Evolutionary conservation across 2,113 vertebrate species (phyloP), one percentile per base, ranked within the genome.

Genomic region (Cervus canadensis): DNA sequence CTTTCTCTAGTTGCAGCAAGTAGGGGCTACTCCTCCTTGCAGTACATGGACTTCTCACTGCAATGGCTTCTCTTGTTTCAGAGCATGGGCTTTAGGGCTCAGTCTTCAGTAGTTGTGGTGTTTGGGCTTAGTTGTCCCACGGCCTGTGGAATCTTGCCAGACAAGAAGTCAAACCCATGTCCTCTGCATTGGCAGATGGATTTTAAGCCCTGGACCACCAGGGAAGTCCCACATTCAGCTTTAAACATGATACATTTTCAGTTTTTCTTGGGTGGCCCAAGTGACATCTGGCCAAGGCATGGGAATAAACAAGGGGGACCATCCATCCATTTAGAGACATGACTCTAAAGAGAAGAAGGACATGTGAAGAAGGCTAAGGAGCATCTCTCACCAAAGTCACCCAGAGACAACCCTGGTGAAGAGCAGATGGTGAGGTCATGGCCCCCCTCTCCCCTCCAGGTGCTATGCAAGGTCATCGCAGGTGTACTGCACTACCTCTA

Each of bases 401-500:
- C 28, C 15, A 6, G 78, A 33, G 26, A 50, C 45, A 50, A 5
- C 28, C 45, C 45, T 5, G 36, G 28, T 19, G 16, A 11, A 50
- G 45, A 81, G 45, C 78, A 30, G 28, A 6, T 3, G 78, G 28
- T 50, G 45, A 50, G 28, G 5, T 81, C 45, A 1, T 5, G 78
- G 28, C 45, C 17, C 76, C 26, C 26, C 8, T 71, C 6, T 56
- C 16, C 28, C 71, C 40, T 36, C 8, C 79, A 98, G 98, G 28
- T 57, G 13, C 86, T 98, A 59, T 98, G 98, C 21, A 89, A 97
- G 4, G 1, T 97, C 83, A 74, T 98, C 0, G 98, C 98, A 0
- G 98, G 97, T 0, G 15, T 50, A 1, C 36, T 99, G 56, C 98
- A 99, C 11, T 99, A 98, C 64, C 91, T 98, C 28, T 99, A 98